Evolutionary conservation across 1,140 invertebrate genomes (phyloP).

Genomic region (Nautilus pompilius): DNA sequence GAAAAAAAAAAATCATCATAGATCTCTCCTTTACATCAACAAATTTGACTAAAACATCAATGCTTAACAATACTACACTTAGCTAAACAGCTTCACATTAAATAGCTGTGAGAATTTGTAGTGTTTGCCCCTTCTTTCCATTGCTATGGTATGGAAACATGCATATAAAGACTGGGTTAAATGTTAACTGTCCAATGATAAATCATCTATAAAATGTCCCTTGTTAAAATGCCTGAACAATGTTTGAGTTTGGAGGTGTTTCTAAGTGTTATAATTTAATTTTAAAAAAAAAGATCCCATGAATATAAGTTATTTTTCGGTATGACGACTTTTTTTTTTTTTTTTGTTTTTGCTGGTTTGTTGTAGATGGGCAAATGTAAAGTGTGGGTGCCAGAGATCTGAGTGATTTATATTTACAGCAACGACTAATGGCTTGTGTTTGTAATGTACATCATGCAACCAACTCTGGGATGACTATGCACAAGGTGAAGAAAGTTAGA

Average conservation of each 20-base stretch:
- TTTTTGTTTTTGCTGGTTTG: background rate
- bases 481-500: slow-evolving; percentile 3
- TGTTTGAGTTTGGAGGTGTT: background rate
- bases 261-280: slow-evolving; percentile 2
- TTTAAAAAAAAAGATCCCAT: slow-evolving; percentile 3
- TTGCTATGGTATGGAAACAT: too few species aligned
- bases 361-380: slow-evolving; percentile 1
- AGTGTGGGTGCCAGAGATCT: background rate
- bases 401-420: background rate
- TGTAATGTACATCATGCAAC: slow-evolving; percentile 6
- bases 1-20: too few species aligned
- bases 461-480: slow-evolving; percentile 3
- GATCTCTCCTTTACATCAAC: too few species aligned
- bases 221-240: slow-evolving; percentile 1
- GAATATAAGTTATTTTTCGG: background rate
- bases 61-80: too few species aligned
- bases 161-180: too few species aligned
- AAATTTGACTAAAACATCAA: too few species aligned
- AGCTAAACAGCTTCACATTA: too few species aligned
- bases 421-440: slow-evolving; percentile 7
- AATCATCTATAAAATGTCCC: background rate
- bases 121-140: too few species aligned
- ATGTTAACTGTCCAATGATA: too few species aligned
- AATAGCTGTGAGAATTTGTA: too few species aligned
- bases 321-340: background rate